Conservation (phyloP, 2,888 invertebrate species). For the Xylocampa areola region DNA sequence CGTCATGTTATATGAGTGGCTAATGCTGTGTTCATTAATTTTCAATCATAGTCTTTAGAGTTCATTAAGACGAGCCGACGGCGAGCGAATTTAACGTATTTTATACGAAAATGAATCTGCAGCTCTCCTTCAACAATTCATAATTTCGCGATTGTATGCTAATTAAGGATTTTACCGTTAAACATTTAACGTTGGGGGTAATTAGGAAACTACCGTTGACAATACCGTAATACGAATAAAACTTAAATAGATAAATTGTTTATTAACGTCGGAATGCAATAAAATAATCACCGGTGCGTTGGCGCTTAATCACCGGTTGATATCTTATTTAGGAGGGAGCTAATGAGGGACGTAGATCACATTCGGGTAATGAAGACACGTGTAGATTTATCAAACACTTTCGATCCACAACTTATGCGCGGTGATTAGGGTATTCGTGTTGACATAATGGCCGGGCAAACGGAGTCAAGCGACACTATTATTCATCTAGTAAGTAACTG, state of each 20-base stretch:
- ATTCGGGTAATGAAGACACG: conserved; percentile 84
- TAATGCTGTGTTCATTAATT: conserved; percentile 68
- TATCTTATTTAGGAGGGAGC: conserved; percentile 86
- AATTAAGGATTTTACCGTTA: conserved; percentile 67
- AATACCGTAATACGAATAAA: conserved; percentile 71
- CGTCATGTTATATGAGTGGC: conserved; percentile 71
- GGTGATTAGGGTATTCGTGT: conserved; percentile 85
- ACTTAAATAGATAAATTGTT: conserved; percentile 76
- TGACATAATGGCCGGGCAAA: conserved; percentile 85
- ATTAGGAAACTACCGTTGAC: conserved; percentile 67
- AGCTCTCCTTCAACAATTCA: conserved; percentile 58
- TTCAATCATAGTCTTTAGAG: conserved; percentile 65
- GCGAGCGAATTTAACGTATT: conserved; percentile 45
- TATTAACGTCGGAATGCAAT: conserved; percentile 84
- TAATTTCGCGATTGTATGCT: conserved; percentile 68
- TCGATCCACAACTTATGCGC: conserved; percentile 84
- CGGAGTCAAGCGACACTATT: conserved; percentile 79
- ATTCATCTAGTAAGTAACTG: conserved; percentile 66
- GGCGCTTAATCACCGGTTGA: conserved; percentile 83
- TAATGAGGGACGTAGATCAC: conserved; percentile 88
- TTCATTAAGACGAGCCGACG: conserved; percentile 48
- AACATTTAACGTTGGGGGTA: conserved; percentile 55
- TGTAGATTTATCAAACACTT: conserved; percentile 86
- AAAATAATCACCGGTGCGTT: conserved; percentile 81
- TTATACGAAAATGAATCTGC: conserved; percentile 47